phyloP scores from a whole-genome alignment of 2,888 invertebrate genomes.

The Caenorhabditis auriculariae region DNA sequence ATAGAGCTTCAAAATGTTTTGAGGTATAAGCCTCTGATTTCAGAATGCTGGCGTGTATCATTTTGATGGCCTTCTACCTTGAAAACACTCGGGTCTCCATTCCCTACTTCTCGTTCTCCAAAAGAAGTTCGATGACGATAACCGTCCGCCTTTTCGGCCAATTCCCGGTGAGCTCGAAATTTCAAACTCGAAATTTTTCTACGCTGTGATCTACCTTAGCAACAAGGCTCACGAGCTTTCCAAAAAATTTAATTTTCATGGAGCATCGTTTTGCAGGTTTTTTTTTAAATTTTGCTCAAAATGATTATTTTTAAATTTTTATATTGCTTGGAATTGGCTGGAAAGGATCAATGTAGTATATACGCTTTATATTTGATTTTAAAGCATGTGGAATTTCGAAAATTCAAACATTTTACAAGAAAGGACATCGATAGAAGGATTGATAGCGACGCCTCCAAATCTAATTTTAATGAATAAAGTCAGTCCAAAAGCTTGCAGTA shows the following conservation, averaged over 20 bases:
- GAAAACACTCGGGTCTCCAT: conserved; percentile 46
- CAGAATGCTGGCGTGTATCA: conserved; percentile 46
- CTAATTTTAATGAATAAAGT: not conserved
- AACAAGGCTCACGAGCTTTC: too few species aligned
- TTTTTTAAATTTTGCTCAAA: not conserved
- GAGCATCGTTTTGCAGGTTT: not conserved
- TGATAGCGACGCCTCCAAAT: not conserved
- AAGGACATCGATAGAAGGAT: not conserved
- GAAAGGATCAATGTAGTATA: too few species aligned
- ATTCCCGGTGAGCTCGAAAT: conserved; percentile 52
- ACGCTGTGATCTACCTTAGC: too few species aligned
- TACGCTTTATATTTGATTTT: too few species aligned
- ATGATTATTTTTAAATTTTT: too few species aligned
- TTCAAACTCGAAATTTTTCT: too few species aligned
- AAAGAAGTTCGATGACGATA: conserved; percentile 20
- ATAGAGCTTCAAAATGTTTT: not conserved
- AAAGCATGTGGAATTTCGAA: too few species aligned
- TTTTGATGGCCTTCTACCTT: conserved; percentile 50
- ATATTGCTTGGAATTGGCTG: too few species aligned
- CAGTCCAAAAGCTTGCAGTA: conserved; percentile 33
- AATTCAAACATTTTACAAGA: too few species aligned
- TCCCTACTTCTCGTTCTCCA: conserved; percentile 30
- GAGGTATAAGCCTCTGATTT: conserved; percentile 8
- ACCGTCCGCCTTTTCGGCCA: conserved; percentile 49
- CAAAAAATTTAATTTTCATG: too few species aligned